phyloP scores from a whole-genome alignment of 1,140 invertebrate species.

The Nebria ingens region DNA sequence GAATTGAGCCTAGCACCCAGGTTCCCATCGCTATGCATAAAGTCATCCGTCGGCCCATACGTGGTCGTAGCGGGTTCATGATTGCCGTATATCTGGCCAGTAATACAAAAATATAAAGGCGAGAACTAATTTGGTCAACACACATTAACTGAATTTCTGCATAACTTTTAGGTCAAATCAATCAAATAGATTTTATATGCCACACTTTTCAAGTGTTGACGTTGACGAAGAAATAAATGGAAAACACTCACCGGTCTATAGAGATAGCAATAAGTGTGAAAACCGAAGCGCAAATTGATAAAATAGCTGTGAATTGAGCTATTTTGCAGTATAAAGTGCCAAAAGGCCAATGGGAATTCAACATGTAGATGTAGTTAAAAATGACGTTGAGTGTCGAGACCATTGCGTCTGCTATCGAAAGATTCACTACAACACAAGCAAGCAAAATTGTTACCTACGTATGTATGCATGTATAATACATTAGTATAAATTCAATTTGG shows the following conservation, averaged over 20 bases:
- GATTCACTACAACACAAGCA: constrained; percentile 62
- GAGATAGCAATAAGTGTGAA: constrained; percentile 95
- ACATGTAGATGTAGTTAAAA: constrained; percentile 89
- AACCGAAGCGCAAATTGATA: constrained; percentile 86
- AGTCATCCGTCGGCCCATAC: constrained; percentile 71
- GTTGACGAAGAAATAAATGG: too few relatives aligned
- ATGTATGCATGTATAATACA: too few relatives aligned
- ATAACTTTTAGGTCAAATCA: too few relatives aligned
- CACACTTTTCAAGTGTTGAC: too few relatives aligned
- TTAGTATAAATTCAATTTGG: too few relatives aligned
- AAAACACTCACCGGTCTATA: constrained; percentile 75
- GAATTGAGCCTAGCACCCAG: constrained; percentile 63
- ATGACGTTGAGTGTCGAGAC: constrained; percentile 89
- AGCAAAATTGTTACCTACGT: too few relatives aligned
- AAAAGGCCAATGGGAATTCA: constrained; percentile 88
- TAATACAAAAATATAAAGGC: too few relatives aligned
- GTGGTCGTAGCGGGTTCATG: constrained; percentile 75
- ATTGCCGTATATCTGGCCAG: constrained; percentile 81
- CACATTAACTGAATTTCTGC: too few relatives aligned
- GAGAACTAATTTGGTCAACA: too few relatives aligned
- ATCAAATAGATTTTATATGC: too few relatives aligned
- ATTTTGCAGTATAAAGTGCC: constrained; percentile 89
- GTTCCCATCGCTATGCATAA: constrained; percentile 71
- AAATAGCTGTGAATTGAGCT: constrained; percentile 81
- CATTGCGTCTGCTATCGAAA: constrained; percentile 88